Evolutionary conservation across 2,113 vertebrate genomes (phyloP), one percentile per base, ranked within the genome.

Genomic region (Oryzias melastigma): DNA sequence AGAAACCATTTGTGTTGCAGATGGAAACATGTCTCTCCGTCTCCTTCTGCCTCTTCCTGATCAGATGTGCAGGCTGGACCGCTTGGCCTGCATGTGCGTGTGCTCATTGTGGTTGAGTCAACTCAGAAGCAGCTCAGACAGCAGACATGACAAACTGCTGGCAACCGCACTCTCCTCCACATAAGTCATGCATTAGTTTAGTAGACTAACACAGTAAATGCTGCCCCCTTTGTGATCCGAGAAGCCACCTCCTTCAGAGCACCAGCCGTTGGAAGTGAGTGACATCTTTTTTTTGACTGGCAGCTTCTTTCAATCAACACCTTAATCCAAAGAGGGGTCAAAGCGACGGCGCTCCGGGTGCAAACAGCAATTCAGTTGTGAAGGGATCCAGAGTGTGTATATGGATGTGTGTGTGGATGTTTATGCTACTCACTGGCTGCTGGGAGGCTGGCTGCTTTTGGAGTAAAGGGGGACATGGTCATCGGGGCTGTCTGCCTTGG

Each of bases 1-100:
- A 85, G 69, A 87, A 91, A 92, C 70, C 92, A 92, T 90, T 90
- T 90, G 90, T 90, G 82, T 83, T 48, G 18, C 91, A 92, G 88
- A 92, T 91, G 89, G 89, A 88, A 88, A 67, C 82, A 77, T 70
- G 75, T 82, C 86, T 81, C 71, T 57, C 76, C 65, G 69, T 44
- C 57, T 68, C 71, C 78, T 72, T 65, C 77, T 15, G 56, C 64
- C 69, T 78, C 77, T 85, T 86, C 83, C 82, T 85, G 85, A 83
- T 90, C 89, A 85, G 76, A 86, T 90, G 87, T 85, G 78, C 78
- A 72, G 69, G 75, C 80, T 76, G 83, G 56, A 74, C 79, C 69
- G 49, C 5, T 13, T 58, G 56, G 17, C 15, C 22, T 58, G 55
- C 24, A 25, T 44, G 57, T 59, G 50, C 55, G 75, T 74, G 65